Evolutionary conservation across 2,888 invertebrate genomes (phyloP).

Genomic region (Ennomos fuscantarius): DNA sequence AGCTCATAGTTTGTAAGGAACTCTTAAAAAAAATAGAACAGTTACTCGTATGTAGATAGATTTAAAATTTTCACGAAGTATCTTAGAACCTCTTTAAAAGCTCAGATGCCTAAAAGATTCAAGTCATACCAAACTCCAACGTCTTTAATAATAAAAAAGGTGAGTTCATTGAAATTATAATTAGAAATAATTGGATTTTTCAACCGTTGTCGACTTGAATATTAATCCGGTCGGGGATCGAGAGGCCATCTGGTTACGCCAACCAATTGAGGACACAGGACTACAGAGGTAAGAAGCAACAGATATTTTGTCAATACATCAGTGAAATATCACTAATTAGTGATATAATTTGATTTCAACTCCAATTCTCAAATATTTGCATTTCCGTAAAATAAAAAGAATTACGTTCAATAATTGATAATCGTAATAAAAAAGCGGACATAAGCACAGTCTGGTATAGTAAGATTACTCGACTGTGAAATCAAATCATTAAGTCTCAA

Average conservation of each 20-base stretch:
- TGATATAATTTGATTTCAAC: too few species aligned
- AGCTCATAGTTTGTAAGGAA: too few species aligned
- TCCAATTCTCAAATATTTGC: too few species aligned
- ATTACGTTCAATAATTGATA: too few species aligned
- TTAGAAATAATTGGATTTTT: constrained; percentile 38
- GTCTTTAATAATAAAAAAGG: constrained; percentile 19
- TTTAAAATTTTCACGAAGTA: too few species aligned
- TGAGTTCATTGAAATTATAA: constrained; percentile 37
- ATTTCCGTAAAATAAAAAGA: too few species aligned
- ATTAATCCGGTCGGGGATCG: constrained; percentile 31
- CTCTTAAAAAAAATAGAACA: too few species aligned
- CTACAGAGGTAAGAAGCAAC: not conserved
- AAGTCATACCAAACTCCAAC: constrained; percentile 2
- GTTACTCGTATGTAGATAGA: too few species aligned
- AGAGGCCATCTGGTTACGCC: constrained; percentile 22
- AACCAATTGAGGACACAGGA: not conserved
- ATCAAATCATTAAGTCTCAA: too few species aligned
- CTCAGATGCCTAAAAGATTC: not conserved
- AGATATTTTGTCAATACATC: not conserved
- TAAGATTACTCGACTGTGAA: too few species aligned
- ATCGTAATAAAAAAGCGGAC: too few species aligned
- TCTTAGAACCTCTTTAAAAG: not conserved
- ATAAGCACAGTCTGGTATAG: too few species aligned
- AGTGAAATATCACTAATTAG: constrained; percentile 2
- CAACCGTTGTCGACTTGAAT: constrained; percentile 33